Conservation (phyloP, 30 jellyfish, hydroid and myxozoan species). For the Calvadosia cruxmelitensis region DNA sequence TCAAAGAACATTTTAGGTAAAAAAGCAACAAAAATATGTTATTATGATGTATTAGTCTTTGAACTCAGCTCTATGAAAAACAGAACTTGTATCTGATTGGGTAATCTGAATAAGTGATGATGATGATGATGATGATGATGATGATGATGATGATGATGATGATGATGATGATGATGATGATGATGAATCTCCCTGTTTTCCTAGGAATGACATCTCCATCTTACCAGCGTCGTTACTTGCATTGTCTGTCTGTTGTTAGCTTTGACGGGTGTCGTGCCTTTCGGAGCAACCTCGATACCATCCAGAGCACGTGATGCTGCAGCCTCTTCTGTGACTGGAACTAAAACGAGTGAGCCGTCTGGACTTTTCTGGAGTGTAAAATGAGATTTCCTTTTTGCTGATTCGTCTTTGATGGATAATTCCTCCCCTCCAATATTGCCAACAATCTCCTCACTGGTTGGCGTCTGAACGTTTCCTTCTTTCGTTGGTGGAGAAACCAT, state of each 20-base stretch:
- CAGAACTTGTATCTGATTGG: no score
- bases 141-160: no score
- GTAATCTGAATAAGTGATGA: no score
- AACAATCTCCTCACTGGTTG: neutral
- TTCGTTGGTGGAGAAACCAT: neutral
- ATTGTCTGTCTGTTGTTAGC: slow-evolving; percentile 77
- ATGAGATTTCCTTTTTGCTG: slow-evolving; percentile 36
- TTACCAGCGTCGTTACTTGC: slow-evolving; percentile 84
- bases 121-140: no score
- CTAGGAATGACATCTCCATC: no score
- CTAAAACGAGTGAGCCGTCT: slow-evolving; percentile 70
- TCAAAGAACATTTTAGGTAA: no score
- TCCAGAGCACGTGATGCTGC: slow-evolving; percentile 50
- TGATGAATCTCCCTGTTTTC: no score
- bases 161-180: no score
- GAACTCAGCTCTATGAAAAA: no score
- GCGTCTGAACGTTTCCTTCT: neutral
- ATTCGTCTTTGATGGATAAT: neutral
- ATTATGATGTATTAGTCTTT: no score
- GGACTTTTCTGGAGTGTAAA: slow-evolving; percentile 52
- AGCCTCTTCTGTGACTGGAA: slow-evolving; percentile 78
- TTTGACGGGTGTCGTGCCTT: slow-evolving; percentile 31
- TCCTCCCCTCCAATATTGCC: neutral
- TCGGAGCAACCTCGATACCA: slow-evolving; percentile 42
- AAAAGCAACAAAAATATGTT: no score